phyloP scores from a whole-genome alignment of 1,140 invertebrate genomes.

The Lucilia cuprina region DNA sequence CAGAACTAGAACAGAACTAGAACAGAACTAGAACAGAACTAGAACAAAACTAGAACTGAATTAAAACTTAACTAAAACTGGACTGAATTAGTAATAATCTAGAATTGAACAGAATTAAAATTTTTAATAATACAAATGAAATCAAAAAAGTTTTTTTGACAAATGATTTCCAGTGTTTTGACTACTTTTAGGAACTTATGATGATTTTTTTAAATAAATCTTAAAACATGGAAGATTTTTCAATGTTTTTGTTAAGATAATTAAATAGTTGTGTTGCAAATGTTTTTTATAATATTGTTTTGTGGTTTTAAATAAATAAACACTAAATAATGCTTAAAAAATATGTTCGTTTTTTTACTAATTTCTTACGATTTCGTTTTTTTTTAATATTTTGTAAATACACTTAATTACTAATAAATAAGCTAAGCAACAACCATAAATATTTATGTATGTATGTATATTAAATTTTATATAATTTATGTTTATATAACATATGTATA shows the following conservation, averaged over 20 bases:
- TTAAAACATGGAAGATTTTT: not conserved
- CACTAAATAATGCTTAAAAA: slow-evolving; percentile 11
- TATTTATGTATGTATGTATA: slow-evolving; percentile 23
- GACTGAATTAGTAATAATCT: no score
- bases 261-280: not conserved
- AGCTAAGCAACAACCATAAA: slow-evolving; percentile 34
- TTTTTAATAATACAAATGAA: no score
- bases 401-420: slow-evolving; percentile 29
- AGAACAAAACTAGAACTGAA: no score
- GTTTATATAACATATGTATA: not conserved
- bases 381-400: slow-evolving; percentile 21
- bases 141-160: no score
- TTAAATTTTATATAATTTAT: slow-evolving; percentile 10
- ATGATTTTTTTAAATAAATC: not conserved
- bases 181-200: slow-evolving; percentile 13
- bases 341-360: not conserved
- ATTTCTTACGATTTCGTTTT: not conserved
- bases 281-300: not conserved
- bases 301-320: not conserved
- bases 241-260: not conserved
- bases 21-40: no score
- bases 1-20: no score
- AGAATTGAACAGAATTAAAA: no score
- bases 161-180: not conserved
- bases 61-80: no score